These are phyloP conservation scores for Amphiprion clarkii DNA, from an alignment of 2,797 vertebrate species.

Conservation along the genomic window DNA sequence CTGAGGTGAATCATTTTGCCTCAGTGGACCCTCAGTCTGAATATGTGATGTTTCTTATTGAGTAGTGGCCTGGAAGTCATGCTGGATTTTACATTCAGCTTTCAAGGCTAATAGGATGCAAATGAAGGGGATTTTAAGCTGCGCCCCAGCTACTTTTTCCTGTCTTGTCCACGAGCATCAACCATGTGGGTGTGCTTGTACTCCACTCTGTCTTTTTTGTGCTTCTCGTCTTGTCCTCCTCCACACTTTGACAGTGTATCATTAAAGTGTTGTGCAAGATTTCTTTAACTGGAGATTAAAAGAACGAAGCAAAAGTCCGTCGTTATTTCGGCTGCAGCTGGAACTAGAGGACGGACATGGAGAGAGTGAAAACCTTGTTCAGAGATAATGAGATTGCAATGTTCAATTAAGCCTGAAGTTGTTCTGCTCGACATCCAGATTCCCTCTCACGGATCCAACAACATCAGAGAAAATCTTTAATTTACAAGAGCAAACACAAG, in stretches of 20 bases:
- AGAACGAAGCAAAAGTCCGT: constrained; percentile 26
- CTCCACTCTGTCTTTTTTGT: constrained; percentile 13
- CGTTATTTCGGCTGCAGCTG: constrained; percentile 26
- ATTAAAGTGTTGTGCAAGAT: constrained; percentile 12
- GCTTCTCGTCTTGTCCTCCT: constrained; percentile 14
- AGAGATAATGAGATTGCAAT: constrained; percentile 53
- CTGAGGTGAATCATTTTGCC: constrained; percentile 49
- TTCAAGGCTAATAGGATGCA: constrained; percentile 66
- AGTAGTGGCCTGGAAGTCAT: constrained; percentile 44
- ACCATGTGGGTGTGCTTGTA: constrained; percentile 34
- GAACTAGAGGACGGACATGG: not conserved
- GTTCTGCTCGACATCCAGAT: constrained; percentile 48
- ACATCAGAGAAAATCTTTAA: constrained; percentile 33
- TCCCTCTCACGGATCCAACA: constrained; percentile 25
- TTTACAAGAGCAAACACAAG: constrained; percentile 33
- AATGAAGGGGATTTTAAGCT: constrained; percentile 52
- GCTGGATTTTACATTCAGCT: constrained; percentile 54
- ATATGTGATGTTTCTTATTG: constrained; percentile 46
- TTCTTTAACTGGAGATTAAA: constrained; percentile 14
- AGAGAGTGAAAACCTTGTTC: constrained; percentile 46
- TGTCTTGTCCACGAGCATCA: constrained; percentile 27
- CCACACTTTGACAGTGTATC: constrained; percentile 19
- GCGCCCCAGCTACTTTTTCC: constrained; percentile 11
- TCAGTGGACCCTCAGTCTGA: constrained; percentile 34
- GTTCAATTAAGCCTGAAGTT: constrained; percentile 62